Evolutionary conservation across 2,888 invertebrate genomes (phyloP), one percentile per base, ranked within the genome.

Genomic region (Ashinkailepas kermadecensis): DNA sequence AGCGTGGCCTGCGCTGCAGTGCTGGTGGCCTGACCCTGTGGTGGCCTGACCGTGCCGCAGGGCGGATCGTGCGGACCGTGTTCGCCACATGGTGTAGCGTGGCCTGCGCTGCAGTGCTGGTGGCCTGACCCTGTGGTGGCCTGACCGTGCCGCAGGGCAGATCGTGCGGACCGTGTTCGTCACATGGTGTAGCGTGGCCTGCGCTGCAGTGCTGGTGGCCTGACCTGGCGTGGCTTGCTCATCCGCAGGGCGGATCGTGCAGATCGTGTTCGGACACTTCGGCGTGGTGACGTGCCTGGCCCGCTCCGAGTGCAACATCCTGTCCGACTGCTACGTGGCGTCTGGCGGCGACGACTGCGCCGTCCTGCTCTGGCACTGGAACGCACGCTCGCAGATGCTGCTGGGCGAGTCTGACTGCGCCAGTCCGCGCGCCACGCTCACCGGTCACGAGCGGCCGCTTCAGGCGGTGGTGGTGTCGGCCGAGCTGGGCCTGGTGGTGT

Each of bases 341-440:
- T 97, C 97, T 0, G 99, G 99, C 54, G 96, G 97, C 56, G 95
- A 96, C 80, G 99, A 99, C 89, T 99, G 99, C 88, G 99, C 99
- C 0, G 97, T 99, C 54, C 90, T 99, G 82, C 89, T 99, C 81
- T 99, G 99, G 99, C 98, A 99, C 87, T 99, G 99, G 97, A 99
- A 93, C 86, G 97, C 96, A 0, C 91, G 96, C n/a, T 95, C 95
- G 83, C 97, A 85, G 87, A 95, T 95, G 84, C 96, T 99, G 85
- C 96, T 99, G 62, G 99, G 99, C 10, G 99, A 99, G 88, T 96
- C 96, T 25, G 97, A 97, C 86, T 90, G 94, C 81, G 98, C 99
- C 0, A 96, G 97, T 59, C 99, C 99, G 8, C 91, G 98, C 85
- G 97, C 98, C 13, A 96, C 98, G 9, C 90, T 99, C 54, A 99